Evolutionary conservation across 2,113 vertebrate genomes (phyloP).

Genomic region (Motacilla tschutschensis): DNA sequence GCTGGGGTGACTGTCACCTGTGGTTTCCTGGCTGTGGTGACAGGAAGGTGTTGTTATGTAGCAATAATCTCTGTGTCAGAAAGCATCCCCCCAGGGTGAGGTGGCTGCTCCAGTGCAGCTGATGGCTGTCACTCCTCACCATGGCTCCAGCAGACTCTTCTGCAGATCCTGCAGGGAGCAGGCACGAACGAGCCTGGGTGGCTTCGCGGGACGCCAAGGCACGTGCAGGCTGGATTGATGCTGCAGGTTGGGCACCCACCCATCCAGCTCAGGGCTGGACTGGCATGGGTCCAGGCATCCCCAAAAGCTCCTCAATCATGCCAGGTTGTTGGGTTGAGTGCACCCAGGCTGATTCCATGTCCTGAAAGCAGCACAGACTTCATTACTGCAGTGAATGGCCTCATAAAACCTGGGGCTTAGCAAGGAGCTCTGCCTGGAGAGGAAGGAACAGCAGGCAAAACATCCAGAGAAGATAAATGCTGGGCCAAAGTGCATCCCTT

Average conservation of each 20-base stretch:
- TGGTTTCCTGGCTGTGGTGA: background rate
- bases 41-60: fast-evolving
- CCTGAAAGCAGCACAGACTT: background rate
- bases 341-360: background rate
- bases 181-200: fast-evolving
- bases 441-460: background rate
- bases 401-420: background rate
- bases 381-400: background rate
- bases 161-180: background rate
- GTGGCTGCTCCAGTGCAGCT: background rate
- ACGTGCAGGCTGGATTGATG: background rate
- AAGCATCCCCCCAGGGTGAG: background rate
- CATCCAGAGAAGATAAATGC: background rate
- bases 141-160: background rate
- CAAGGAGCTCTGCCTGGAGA: background rate
- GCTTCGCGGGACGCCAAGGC: background rate
- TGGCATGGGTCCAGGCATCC: background rate
- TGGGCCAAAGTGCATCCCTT: background rate
- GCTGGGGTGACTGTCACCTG: background rate
- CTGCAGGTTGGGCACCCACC: background rate
- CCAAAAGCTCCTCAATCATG: background rate
- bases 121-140: background rate
- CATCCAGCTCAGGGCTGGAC: no score
- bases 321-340: background rate
- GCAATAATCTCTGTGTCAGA: background rate